A percentile compares a stretch with the other conserved stretches of the same genome.
Conservation (phyloP, 1,140 invertebrate species). For the Sipha flava region DNA sequence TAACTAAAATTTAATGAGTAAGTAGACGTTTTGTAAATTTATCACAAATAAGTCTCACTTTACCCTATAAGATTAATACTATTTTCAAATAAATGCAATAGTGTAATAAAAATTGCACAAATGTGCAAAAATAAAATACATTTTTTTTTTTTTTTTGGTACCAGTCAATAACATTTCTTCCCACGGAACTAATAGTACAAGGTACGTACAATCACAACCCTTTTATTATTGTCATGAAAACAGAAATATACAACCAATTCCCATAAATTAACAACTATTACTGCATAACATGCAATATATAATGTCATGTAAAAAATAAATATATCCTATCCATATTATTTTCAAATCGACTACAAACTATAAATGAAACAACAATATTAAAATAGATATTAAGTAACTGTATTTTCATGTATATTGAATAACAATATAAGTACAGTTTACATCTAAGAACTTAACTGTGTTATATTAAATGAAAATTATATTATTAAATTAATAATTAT, state of each 20-base stretch:
- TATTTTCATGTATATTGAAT: too few relatives aligned
- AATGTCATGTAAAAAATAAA: neutral
- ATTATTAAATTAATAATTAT: neutral
- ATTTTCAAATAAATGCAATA: neutral
- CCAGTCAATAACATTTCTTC: conserved; percentile 17
- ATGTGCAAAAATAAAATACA: neutral
- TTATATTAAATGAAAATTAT: neutral
- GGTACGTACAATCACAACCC: conserved; percentile 3
- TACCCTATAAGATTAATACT: neutral
- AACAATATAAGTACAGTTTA: neutral
- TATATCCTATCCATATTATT: neutral
- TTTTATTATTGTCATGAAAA: conserved; percentile 5
- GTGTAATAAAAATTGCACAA: neutral
- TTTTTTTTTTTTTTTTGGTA: neutral
- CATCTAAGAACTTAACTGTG: neutral
- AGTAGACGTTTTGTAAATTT: too few relatives aligned
- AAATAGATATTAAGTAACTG: too few relatives aligned
- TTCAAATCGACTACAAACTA: neutral
- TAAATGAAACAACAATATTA: neutral
- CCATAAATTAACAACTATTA: neutral
- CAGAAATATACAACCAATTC: neutral
- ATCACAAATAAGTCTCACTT: too few relatives aligned
- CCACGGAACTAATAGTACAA: conserved; percentile 9
- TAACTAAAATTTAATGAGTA: too few relatives aligned
- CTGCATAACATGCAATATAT: neutral